Base-by-base conservation (phyloP, 2,113 vertebrate genomes). In the Xenopus borealis region DNA sequence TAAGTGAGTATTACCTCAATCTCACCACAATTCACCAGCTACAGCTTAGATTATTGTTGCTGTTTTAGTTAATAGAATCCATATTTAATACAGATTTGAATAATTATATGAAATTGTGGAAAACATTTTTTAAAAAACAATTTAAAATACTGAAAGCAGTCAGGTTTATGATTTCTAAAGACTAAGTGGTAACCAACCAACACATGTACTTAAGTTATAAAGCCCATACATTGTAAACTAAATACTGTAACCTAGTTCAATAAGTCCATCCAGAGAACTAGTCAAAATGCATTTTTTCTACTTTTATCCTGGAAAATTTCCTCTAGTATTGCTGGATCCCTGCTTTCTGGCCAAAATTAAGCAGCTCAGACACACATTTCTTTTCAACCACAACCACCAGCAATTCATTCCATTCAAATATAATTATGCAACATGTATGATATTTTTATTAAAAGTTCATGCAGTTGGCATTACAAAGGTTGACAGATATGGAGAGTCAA, bases 231-330 rank as follows among this genome's bases (percentile, higher is more conserved):
- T 27, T 27, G 1, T 3, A 27, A 30, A 33, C 64, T 17, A 68
- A 30, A 50, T 62, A 68, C 33, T 68, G 45, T 52, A 53, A 57
- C 46, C 23, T 3, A 18, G 18, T 53, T 69, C 16, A 75, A 68
- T 52, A 68, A 20, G 23, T 53, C 44, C 45, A 40, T 69, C 20
- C 11, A 40, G 8, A 13, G 20, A 62, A 30, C 45, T 52, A 46
- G 16, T 44, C 12, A 45, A 61, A 75, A 68, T 68, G 62, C 44
- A 68, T 53, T 44, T 75, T 47, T 52, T 50, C 46, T 64, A 52
- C 55, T 72, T 72, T 72, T 65, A 72, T 64, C 47, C 62, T 64
- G 23, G 40, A 53, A 12, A 72, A 52, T 75, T 55, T 14, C 23
- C 57, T 61, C 5, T 57, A 8, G 2, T 40, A 16, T 53, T 62